Evolutionary conservation across 2,888 invertebrate species (phyloP).

Genomic region (Philereme transversata): DNA sequence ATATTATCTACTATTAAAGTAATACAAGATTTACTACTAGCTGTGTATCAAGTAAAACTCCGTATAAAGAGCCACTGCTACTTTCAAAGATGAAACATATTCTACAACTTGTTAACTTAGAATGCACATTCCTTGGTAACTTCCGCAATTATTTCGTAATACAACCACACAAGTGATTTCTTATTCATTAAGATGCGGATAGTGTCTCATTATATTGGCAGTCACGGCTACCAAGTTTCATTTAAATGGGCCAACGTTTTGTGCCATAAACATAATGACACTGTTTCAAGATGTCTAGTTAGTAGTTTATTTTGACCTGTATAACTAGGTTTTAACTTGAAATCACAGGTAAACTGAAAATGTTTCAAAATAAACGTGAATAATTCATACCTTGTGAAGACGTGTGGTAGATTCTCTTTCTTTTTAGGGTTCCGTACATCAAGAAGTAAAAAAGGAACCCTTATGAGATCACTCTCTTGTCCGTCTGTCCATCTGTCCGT

Average conservation of each 20-base stretch:
- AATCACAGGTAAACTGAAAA: too few species aligned
- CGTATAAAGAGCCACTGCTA: not conserved
- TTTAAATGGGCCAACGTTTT: slow-evolving; percentile 15
- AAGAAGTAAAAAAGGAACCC: too few species aligned
- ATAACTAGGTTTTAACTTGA: not conserved
- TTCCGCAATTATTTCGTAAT: slow-evolving; percentile 27
- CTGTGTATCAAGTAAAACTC: not conserved
- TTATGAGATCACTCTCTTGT: too few species aligned
- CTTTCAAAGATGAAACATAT: slow-evolving; percentile 23
- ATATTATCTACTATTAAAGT: too few species aligned
- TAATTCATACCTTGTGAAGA: too few species aligned
- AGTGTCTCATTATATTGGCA: slow-evolving; percentile 24
- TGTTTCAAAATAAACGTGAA: too few species aligned
- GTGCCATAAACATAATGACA: slow-evolving; percentile 7
- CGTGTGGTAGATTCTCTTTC: too few species aligned
- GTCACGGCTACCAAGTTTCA: slow-evolving; percentile 16
- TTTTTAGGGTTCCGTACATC: too few species aligned
- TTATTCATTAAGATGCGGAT: slow-evolving; percentile 30
- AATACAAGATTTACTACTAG: too few species aligned
- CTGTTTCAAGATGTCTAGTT: not conserved
- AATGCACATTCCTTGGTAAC: slow-evolving; percentile 24
- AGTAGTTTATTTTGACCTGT: slow-evolving; percentile 5
- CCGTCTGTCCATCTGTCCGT: too few species aligned
- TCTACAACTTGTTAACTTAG: slow-evolving; percentile 23
- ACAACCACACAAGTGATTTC: slow-evolving; percentile 24